phyloP scores from a whole-genome alignment of 2,888 invertebrate species.

The Erebia ligea region DNA sequence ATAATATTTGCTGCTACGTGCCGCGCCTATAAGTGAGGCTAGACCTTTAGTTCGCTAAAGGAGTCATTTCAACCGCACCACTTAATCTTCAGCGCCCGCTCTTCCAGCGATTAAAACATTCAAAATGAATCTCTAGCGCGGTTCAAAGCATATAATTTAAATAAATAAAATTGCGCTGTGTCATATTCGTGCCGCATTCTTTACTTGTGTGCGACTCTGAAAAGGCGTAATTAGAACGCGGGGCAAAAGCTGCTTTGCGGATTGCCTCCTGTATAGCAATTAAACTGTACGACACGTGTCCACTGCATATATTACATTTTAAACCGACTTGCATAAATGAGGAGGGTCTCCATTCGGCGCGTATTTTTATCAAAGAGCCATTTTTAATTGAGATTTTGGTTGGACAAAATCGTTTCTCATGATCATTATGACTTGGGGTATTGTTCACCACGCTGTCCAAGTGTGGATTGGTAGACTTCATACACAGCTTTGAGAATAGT shows the following conservation, averaged over 20 bases:
- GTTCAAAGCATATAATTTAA: conserved; percentile 39
- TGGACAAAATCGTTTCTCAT: no score
- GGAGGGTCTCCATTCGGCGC: no score
- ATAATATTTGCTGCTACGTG: no score
- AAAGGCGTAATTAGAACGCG: conserved; percentile 34
- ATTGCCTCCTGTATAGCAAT: conserved; percentile 5
- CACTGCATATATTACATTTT: not conserved
- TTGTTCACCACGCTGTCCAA: no score
- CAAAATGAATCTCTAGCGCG: conserved; percentile 37
- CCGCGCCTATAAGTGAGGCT: not conserved
- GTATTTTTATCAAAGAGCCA: no score
- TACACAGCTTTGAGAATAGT: no score
- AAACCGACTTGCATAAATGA: no score
- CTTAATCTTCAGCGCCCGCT: conserved; percentile 35
- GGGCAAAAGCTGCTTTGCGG: conserved; percentile 11
- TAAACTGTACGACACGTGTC: not conserved
- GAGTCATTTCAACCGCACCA: conserved; percentile 33
- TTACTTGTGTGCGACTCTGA: conserved; percentile 32
- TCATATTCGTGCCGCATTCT: conserved; percentile 32
- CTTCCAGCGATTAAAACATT: conserved; percentile 43
- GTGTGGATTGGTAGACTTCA: no score
- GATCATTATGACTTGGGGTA: no score
- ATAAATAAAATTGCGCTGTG: conserved; percentile 39
- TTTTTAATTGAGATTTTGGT: no score
- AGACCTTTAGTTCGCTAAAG: not conserved